phyloP scores from a whole-genome alignment of 2,797 vertebrate species.

The Lepidocolaptes lacrymiger region DNA sequence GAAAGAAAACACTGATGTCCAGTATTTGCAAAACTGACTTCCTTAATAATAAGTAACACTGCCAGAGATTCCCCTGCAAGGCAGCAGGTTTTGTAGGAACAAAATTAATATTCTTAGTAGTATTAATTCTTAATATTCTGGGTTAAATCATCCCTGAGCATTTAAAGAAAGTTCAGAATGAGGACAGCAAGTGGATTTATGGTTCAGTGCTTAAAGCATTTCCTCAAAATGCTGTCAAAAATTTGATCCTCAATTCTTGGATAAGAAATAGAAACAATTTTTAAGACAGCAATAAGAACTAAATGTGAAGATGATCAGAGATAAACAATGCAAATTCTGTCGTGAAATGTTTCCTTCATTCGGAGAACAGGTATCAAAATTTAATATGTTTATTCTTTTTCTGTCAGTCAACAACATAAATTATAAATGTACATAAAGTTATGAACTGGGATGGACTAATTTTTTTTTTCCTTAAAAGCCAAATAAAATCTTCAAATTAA shows the following conservation, averaged over 20 bases:
- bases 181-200: neutral
- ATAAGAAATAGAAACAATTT: slow-evolving; percentile 12
- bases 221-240: slow-evolving; percentile 20
- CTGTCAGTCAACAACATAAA: slow-evolving; percentile 50
- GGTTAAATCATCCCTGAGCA: neutral
- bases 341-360: slow-evolving; percentile 12
- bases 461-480: neutral
- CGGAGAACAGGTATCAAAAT: slow-evolving; percentile 62
- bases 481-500: neutral
- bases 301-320: slow-evolving; percentile 38
- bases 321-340: slow-evolving; percentile 35
- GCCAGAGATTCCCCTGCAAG: neutral
- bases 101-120: neutral
- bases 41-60: neutral
- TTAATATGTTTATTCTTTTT: slow-evolving; percentile 58
- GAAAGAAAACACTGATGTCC: neutral
- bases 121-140: neutral
- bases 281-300: slow-evolving; percentile 36
- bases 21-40: neutral
- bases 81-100: neutral
- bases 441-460: neutral
- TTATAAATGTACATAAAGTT: slow-evolving; percentile 28
- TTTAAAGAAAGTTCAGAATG: neutral
- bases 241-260: neutral
- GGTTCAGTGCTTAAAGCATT: neutral